Conservation (phyloP, 2,888 invertebrate genomes). For the Troides aeacus region DNA sequence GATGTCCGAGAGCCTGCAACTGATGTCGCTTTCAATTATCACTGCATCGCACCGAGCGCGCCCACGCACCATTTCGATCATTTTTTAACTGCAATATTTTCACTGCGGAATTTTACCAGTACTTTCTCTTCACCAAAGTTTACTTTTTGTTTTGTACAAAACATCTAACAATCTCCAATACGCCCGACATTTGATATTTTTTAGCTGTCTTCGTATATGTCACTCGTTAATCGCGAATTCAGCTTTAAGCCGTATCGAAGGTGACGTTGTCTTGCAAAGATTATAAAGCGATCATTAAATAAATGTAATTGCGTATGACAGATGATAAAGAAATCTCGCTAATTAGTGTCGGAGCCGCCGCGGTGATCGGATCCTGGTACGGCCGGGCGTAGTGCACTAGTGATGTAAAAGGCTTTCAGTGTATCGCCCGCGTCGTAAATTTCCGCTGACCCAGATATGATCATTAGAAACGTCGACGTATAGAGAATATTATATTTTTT, state of each 20-base stretch:
- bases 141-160: constrained; percentile 45
- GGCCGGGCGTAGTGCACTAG: constrained; percentile 58
- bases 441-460: constrained; percentile 77
- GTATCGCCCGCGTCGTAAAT: constrained; percentile 66
- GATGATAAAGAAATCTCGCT: constrained; percentile 54
- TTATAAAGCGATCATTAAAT: constrained; percentile 42
- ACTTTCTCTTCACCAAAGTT: constrained; percentile 70
- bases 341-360: constrained; percentile 56
- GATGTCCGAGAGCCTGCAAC: constrained; percentile 52
- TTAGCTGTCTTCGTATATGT: constrained; percentile 62
- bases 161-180: constrained; percentile 56
- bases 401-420: constrained; percentile 78
- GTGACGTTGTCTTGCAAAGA: constrained; percentile 60
- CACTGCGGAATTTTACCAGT: constrained; percentile 55
- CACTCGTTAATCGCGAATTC: constrained; percentile 67
- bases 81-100: constrained; percentile 62
- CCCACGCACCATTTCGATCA: constrained; percentile 59
- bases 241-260: constrained; percentile 57
- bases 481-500: constrained; percentile 74
- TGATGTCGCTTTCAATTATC: constrained; percentile 76
- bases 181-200: constrained; percentile 65
- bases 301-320: constrained; percentile 53
- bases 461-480: constrained; percentile 72
- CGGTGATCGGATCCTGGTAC: constrained; percentile 73
- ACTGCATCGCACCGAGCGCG: constrained; percentile 57